Evolutionary conservation across 2,797 vertebrate genomes (phyloP).

Genomic region (Eupleurogrammus muticus): DNA sequence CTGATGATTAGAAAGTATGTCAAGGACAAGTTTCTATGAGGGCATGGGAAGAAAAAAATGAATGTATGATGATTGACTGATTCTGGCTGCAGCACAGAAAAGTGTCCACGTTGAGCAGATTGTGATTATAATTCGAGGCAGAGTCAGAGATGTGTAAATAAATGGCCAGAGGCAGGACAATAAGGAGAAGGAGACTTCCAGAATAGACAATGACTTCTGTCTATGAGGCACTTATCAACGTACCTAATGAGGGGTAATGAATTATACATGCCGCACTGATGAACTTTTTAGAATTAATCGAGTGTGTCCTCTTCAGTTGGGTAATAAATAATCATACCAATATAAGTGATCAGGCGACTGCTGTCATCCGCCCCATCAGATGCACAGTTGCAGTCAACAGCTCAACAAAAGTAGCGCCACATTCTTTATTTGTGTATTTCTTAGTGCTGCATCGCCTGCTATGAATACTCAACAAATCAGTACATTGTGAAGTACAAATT

Average conservation of each 20-base stretch:
- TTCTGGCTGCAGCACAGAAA: conserved; percentile 45
- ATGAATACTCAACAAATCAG: conserved; percentile 13
- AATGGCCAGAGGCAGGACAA: conserved; percentile 24
- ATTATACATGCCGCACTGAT: conserved; percentile 24
- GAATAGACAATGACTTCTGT: conserved; percentile 7
- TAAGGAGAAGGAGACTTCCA: conserved; percentile 12
- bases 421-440: conserved; percentile 11
- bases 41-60: conserved; percentile 65
- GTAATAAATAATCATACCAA: conserved; percentile 31
- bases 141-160: conserved; percentile 47
- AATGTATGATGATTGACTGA: conserved; percentile 44
- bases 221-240: conserved; percentile 14
- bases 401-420: conserved; percentile 18
- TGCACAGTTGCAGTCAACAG: conserved; percentile 11
- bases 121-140: conserved; percentile 33
- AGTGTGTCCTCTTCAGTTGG: conserved; percentile 34
- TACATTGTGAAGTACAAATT: conserved; percentile 10
- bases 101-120: conserved; percentile 30
- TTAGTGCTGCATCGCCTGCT: too few species aligned
- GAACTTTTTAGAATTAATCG: conserved; percentile 20
- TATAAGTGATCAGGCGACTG: conserved; percentile 18
- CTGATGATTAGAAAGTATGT: conserved; percentile 66
- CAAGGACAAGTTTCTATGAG: conserved; percentile 76
- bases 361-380: conserved; percentile 5
- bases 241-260: conserved; percentile 41